A percentile compares a stretch with the other conserved stretches of the same genome.
Evolutionary conservation across 2,797 vertebrate genomes (phyloP).

Genomic region (Decapterus maruadsi): DNA sequence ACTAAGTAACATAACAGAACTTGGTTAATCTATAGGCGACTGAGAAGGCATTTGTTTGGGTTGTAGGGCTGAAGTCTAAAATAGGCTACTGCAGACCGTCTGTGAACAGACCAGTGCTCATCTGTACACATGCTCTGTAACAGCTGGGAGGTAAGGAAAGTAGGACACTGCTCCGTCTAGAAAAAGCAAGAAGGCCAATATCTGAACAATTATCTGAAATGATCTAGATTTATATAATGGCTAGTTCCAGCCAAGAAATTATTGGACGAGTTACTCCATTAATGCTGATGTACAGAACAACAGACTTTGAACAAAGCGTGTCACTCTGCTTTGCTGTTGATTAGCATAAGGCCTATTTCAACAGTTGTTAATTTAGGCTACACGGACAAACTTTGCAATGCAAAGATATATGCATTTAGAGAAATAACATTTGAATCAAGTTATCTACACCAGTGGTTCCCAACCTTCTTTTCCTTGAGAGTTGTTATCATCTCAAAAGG

Average conservation of each 20-base stretch:
- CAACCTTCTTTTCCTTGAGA: too few species aligned
- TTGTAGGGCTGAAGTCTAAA: not conserved
- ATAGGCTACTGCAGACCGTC: not conserved
- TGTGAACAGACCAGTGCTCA: constrained; percentile 4
- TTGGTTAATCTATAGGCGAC: not conserved
- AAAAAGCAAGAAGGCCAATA: not conserved
- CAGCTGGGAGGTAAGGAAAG: not conserved
- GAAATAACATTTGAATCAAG: too few species aligned
- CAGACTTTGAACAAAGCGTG: too few species aligned
- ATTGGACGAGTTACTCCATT: not conserved
- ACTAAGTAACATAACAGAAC: not conserved
- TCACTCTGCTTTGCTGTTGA: too few species aligned
- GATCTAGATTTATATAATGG: not conserved
- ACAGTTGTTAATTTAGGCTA: too few species aligned
- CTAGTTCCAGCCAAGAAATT: too few species aligned
- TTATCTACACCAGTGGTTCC: too few species aligned
- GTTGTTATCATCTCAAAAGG: too few species aligned
- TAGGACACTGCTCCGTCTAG: not conserved
- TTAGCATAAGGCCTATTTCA: too few species aligned
- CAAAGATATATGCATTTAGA: too few species aligned
- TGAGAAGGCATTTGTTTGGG: not conserved
- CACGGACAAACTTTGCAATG: too few species aligned
- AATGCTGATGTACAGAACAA: too few species aligned
- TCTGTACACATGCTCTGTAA: not conserved
- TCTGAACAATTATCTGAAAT: not conserved